Base-by-base conservation (phyloP, 2,797 vertebrate genomes). In the Halcyon chelicuti region DNA sequence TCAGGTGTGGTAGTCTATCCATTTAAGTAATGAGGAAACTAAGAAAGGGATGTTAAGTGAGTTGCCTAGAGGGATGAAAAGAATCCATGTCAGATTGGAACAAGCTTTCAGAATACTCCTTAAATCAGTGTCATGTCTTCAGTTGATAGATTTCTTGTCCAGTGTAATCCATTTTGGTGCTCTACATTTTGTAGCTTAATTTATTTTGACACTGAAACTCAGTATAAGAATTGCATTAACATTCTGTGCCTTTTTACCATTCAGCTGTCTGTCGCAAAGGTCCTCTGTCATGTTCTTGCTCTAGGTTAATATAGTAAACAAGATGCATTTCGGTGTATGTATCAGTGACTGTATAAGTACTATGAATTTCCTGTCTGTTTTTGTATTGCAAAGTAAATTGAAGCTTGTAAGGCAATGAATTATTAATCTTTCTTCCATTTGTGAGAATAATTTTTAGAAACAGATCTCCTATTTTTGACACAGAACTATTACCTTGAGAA, bases 291-390 rank as follows among this genome's bases (percentile, higher is more conserved):
- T 91, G 79, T 97, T 93, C 91, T 95, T 95, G 95, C 95, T 87
- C 79, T 91, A 47, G 94, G 91, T 95, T 96, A 93, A 88, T 90
- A 55, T 20, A 80, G 84, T 86, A 95, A 94, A 91, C 81, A 94
- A 84, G 73, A 90, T 81, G 26, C 83, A 88, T 91, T 95, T 90
- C 62, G 62, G 42, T 74, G 21, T 74, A 33, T 75, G 29, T 93
- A 86, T 75, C 65, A 86, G n/a, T 51, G 62, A 80, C 46, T 68
- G 68, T 46, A 12, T 81, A 95, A 94, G 7, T 86, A 25, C 29
- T 68, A 20, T 67, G 76, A 86, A 58, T 70, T 88, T 86, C 13
- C 26, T 85, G 25, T 58, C 37, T 82, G 7, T 0, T 68, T 91
- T 67, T 83, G 8, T 80, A 42, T 46, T 86, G 33, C 37, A 39